phyloP scores from a whole-genome alignment of 2,888 invertebrate species.

The Chalcis sispes region DNA sequence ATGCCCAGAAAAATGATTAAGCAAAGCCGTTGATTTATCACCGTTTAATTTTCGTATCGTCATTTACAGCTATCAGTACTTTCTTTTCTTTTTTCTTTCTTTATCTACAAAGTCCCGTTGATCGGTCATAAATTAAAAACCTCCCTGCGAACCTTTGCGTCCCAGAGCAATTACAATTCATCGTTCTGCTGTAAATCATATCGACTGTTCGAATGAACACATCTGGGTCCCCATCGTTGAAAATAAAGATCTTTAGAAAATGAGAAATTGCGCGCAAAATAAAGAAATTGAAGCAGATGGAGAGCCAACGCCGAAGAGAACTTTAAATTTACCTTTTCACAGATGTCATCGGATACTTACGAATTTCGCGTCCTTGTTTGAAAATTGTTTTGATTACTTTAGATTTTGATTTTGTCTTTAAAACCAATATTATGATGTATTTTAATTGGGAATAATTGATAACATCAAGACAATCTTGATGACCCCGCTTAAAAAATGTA shows the following conservation, averaged over 20 bases:
- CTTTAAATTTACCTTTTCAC: neutral
- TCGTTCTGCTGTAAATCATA: constrained; percentile 9
- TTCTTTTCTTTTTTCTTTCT: neutral
- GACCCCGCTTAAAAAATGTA: too few species aligned
- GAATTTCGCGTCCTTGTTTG: neutral
- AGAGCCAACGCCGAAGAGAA: neutral
- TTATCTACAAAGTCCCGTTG: neutral
- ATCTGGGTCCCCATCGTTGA: neutral
- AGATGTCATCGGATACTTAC: neutral
- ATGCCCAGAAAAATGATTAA: neutral
- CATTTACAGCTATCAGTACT: too few species aligned
- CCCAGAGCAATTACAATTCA: constrained; percentile 2
- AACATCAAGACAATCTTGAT: too few species aligned
- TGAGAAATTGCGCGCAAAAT: neutral
- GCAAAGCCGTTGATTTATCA: neutral
- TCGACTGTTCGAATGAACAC: neutral
- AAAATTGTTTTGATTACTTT: too few species aligned
- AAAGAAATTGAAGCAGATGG: too few species aligned
- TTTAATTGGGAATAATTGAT: too few species aligned
- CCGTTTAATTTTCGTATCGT: neutral
- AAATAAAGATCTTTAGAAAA: constrained; percentile 30
- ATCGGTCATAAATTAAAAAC: constrained; percentile 5
- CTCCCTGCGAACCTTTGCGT: neutral
- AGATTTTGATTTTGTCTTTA: too few species aligned
- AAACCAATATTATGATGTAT: too few species aligned